phyloP scores from a whole-genome alignment of 1,140 invertebrate genomes.

The Paramacrobiotus metropolitanus region DNA sequence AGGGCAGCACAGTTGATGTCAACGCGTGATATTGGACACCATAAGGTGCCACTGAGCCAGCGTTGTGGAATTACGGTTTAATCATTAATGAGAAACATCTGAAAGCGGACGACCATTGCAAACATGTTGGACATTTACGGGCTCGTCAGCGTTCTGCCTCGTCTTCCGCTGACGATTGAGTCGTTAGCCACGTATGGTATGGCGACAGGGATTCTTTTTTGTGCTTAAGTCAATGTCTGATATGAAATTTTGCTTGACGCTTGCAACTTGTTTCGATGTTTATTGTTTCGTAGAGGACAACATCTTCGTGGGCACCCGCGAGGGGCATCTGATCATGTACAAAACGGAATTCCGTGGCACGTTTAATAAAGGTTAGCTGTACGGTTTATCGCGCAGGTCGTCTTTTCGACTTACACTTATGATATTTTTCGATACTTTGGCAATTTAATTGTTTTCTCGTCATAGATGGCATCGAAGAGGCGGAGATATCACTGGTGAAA shows the following conservation, averaged over 20 bases:
- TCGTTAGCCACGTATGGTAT: conserved; percentile 69
- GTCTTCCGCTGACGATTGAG: conserved; percentile 59
- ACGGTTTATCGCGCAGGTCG: not conserved
- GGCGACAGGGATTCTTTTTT: conserved; percentile 13
- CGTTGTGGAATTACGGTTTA: no score
- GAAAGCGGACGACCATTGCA: no score
- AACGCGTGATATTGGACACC: no score
- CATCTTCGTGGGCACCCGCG: conserved; percentile 66
- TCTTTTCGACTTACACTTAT: conserved; percentile 6
- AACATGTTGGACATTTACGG: not conserved
- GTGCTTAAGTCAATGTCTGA: conserved; percentile 5
- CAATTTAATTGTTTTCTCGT: conserved; percentile 3
- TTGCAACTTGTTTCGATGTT: no score
- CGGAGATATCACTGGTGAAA: conserved; percentile 39
- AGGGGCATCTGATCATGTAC: conserved; percentile 77
- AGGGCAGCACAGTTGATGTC: no score
- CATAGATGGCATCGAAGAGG: conserved; percentile 17
- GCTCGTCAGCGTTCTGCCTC: not conserved
- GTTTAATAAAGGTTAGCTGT: conserved; percentile 6
- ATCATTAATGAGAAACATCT: no score
- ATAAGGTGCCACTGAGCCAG: no score
- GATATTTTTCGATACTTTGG: not conserved
- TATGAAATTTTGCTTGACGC: no score
- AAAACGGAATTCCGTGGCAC: conserved; percentile 19
- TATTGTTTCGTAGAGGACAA: conserved; percentile 44